Evolutionary conservation across 2,113 vertebrate species (phyloP).

Genomic region (Carassius auratus): DNA sequence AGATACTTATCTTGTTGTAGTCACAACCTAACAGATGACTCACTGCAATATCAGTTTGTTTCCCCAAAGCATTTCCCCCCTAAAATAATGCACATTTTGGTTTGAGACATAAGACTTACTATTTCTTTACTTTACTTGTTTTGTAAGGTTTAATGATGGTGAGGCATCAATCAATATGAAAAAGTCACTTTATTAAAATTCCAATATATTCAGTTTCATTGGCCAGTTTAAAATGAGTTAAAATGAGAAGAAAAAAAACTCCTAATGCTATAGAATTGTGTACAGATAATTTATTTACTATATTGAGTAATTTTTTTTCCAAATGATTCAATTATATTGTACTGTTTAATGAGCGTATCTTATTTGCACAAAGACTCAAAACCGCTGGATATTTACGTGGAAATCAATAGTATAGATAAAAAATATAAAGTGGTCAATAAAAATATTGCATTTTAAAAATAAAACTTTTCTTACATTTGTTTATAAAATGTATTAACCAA

Average conservation of each 20-base stretch:
- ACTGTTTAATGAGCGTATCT: too few relatives aligned
- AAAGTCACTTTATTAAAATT: not conserved
- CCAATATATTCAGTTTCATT: too few relatives aligned
- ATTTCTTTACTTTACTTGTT: not conserved
- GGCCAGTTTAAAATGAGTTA: too few relatives aligned
- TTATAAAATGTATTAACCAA: not conserved
- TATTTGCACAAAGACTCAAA: not conserved
- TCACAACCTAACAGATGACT: not conserved
- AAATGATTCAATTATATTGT: not conserved
- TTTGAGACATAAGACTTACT: not conserved
- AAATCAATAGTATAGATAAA: not conserved
- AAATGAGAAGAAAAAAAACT: too few relatives aligned
- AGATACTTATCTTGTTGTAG: not conserved
- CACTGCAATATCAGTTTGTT: not conserved
- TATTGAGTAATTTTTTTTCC: not conserved
- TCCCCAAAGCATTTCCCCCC: not conserved
- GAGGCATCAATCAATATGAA: not conserved
- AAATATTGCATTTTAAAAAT: not conserved
- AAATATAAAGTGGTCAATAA: not conserved
- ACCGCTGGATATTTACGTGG: not conserved
- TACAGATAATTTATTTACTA: not conserved
- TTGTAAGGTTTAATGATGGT: not conserved
- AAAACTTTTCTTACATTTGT: too few relatives aligned
- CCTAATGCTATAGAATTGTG: not conserved
- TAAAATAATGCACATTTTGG: not conserved